A percentile compares a stretch with the other conserved stretches of the same genome.
Conservation (phyloP, 1,140 invertebrate genomes). For the Aphaenogaster rudis region DNA sequence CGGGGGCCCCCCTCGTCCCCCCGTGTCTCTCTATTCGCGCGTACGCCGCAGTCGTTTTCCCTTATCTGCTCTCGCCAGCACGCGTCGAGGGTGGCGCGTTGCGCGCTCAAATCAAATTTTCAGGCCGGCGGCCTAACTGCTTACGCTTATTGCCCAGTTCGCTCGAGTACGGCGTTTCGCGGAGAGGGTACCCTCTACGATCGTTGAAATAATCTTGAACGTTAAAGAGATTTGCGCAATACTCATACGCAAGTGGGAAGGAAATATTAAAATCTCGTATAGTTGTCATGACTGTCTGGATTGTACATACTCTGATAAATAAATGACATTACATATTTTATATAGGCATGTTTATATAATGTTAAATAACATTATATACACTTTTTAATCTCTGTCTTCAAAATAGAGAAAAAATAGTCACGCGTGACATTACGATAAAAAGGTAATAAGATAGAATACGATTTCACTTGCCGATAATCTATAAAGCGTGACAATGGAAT, state of each 20-base stretch:
- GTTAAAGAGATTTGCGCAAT: background rate
- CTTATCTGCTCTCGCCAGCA: conserved; percentile 44
- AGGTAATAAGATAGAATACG: background rate
- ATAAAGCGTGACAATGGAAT: background rate
- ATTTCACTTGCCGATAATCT: background rate
- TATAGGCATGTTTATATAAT: too few relatives aligned
- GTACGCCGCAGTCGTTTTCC: conserved; percentile 49
- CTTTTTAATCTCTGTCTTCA: background rate
- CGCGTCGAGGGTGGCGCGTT: conserved; percentile 34
- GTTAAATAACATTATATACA: background rate
- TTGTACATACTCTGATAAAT: background rate
- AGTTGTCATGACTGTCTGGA: background rate
- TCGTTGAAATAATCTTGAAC: background rate
- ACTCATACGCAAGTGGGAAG: background rate
- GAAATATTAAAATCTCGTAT: background rate
- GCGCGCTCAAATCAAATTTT: conserved; percentile 48
- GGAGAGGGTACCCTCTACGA: background rate
- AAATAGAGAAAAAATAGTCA: background rate
- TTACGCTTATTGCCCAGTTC: background rate
- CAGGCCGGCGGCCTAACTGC: conserved; percentile 9
- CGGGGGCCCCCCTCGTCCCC: background rate
- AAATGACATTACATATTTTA: background rate
- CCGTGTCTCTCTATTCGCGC: conserved; percentile 49
- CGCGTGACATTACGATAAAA: background rate
- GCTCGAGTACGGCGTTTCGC: background rate